Evolutionary conservation across 2,888 invertebrate genomes (phyloP), one percentile per base, ranked within the genome.

Genomic region (Drosophila hamatofila): DNA sequence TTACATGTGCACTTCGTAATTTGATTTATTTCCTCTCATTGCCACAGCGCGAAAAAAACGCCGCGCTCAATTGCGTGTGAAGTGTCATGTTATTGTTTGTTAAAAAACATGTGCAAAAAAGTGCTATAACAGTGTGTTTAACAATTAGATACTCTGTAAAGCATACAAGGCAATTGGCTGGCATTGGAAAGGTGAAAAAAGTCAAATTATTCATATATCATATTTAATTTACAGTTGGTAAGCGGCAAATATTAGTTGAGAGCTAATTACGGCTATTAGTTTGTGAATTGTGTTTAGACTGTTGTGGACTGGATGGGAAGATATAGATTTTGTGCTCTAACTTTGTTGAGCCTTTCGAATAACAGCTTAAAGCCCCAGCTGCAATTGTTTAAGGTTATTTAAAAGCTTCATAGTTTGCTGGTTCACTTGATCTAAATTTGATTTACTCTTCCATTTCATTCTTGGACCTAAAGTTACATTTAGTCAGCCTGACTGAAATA

Each of bases 1-100:
- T 84, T 88, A 80, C 88, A 84, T 83, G 81, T 76, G 72, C 72
- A 71, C 62, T 73, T 83, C 74, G 83, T 86, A 84, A 84, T 84
- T 88, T 84, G 83, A 84, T 84, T 88, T 76, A 76, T 69, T 74
- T 69, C 75, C 61, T 52, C 73, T 54, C 56, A 42, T 42, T 59
- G 56, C 14, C 56, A 51, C 41, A 56, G n/a, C 27, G 27, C 8
- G 8, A 51, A 74, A 21, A 35, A 48, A 42, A 41, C 11, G 14
- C 44, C 37, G 49, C 51, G 69, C 66, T 72, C 59, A 70, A 73
- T 74, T 70, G 84, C 72, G 74, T 80, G 80, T 73, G 57, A 82
- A 74, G 62, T 73, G 73, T 52, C 56, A 67, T 72, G 46, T 54
- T 72, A 69, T 73, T 42, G 62, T 65, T 51, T 54, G 71, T 56